Percentiles rank a stretch among this genome's conserved stretches.
Conservation (phyloP, 2,113 vertebrate species). For the Pimephales promelas region DNA sequence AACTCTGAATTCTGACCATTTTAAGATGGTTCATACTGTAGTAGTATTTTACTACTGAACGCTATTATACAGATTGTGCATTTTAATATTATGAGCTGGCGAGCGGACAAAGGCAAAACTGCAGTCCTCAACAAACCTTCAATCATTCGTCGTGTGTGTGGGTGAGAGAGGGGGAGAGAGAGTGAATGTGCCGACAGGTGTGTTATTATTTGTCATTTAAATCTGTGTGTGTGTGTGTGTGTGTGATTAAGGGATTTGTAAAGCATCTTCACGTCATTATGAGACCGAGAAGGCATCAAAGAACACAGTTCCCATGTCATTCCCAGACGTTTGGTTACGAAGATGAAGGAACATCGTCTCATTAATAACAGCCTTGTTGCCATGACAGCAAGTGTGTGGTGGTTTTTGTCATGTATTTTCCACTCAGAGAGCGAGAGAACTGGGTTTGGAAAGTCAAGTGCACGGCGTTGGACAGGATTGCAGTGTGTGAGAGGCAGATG, state of each 20-base stretch:
- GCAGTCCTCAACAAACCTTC: background rate
- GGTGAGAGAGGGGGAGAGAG: background rate
- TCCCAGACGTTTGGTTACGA: conserved; percentile 37
- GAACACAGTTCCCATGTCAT: conserved; percentile 7
- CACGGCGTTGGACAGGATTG: background rate
- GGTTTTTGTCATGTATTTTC: conserved; percentile 26
- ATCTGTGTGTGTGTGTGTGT: background rate
- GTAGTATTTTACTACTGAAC: background rate
- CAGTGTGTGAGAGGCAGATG: conserved; percentile 23
- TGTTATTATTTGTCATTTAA: background rate
- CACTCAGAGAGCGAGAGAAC: conserved; percentile 3
- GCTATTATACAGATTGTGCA: background rate
- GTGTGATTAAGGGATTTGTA: background rate
- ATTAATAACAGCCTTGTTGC: conserved; percentile 64
- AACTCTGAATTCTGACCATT: background rate
- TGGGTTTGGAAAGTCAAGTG: background rate
- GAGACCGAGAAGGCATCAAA: background rate
- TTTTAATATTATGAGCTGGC: background rate
- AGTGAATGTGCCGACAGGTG: conserved; percentile 8
- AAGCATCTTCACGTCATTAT: background rate
- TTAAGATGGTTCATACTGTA: background rate
- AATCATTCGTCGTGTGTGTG: background rate
- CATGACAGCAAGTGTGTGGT: conserved; percentile 62
- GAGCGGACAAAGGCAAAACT: background rate
- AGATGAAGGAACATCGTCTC: conserved; percentile 59